Evolutionary conservation across 2,888 invertebrate species (phyloP).

Genomic region (Pachliopta kotzebuea): DNA sequence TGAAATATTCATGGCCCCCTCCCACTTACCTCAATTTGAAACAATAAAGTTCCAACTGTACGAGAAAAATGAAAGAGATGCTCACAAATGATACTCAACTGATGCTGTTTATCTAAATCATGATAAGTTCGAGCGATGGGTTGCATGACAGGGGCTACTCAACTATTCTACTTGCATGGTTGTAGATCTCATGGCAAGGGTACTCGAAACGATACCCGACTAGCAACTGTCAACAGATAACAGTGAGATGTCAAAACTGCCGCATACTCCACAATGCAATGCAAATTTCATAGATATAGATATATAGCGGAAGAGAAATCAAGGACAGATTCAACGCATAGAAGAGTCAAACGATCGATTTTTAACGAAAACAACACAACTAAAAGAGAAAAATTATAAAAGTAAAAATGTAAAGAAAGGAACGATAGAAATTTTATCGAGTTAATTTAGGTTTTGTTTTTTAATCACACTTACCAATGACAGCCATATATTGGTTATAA

Average conservation of each 20-base stretch:
- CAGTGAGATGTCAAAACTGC: slow-evolving; percentile 57
- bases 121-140: slow-evolving; percentile 49
- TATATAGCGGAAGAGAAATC: slow-evolving; percentile 51
- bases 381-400: slow-evolving; percentile 38
- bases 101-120: slow-evolving; percentile 34
- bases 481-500: slow-evolving; percentile 97
- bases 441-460: slow-evolving; percentile 75
- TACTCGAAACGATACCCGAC: slow-evolving; percentile 47
- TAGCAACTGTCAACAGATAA: slow-evolving; percentile 57
- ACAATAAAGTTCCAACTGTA: slow-evolving; percentile 29
- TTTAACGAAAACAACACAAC: slow-evolving; percentile 40
- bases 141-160: slow-evolving; percentile 65
- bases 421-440: slow-evolving; percentile 71
- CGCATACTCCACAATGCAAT: slow-evolving; percentile 79
- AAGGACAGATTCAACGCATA: slow-evolving; percentile 50
- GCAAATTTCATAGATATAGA: slow-evolving; percentile 65
- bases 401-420: slow-evolving; percentile 53
- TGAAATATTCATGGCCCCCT: slow-evolving; percentile 23
- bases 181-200: slow-evolving; percentile 51
- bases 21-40: slow-evolving; percentile 34
- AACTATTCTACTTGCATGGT: slow-evolving; percentile 58
- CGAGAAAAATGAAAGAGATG: slow-evolving; percentile 32
- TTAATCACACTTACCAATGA: slow-evolving; percentile 92
- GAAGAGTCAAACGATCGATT: slow-evolving; percentile 34
- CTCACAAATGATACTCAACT: slow-evolving; percentile 33